Evolutionary conservation across 2,888 invertebrate species (phyloP), one percentile per base, ranked within the genome.

Genomic region (Cephonodes hylas): DNA sequence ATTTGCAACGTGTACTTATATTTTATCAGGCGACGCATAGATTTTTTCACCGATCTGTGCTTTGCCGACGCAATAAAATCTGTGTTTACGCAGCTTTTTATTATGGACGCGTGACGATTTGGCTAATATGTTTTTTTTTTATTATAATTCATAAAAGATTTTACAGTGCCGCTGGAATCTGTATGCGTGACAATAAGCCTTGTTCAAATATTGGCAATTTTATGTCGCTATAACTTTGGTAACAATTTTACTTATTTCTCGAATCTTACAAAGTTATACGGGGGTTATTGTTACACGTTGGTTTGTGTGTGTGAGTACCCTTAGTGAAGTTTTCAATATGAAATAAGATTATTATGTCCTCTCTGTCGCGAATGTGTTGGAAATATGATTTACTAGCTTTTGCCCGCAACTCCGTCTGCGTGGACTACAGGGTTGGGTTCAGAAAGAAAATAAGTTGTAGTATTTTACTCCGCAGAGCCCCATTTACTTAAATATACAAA

Each of bases 11-110:
- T 79, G 79, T 85, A 81, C 84, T 81, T 83, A 88, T 84, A 87
- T 83, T 88, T 89, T 87, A 86, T 85, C 76, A 65, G 66, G 73
- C 79, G 80, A 88, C 89, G 86, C 86, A 88, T 89, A 87, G 87
- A 87, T 83, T 86, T 88, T 87, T 86, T 82, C 77, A 77, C 77
- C 77, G 82, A 88, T 88, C 85, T 85, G 84, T 84, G 81, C 86
- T 87, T 87, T 85, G 85, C 82, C 81, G 77, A 66, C 71, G 79
- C 81, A 82, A 88, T 89, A 89, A 88, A 88, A 85, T 65, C 69
- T 74, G 76, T 84, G 84, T 88, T 89, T 87, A 88, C 81, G 84
- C 78, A 70, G 74, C 67, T 63, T 85, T 87, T 90, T 90, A 89
- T 86, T 84, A 76, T 74, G 65, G 70, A 73, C 69, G 79, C 87